phyloP scores from a whole-genome alignment of 2,113 vertebrate genomes.

The Passer montanus region DNA sequence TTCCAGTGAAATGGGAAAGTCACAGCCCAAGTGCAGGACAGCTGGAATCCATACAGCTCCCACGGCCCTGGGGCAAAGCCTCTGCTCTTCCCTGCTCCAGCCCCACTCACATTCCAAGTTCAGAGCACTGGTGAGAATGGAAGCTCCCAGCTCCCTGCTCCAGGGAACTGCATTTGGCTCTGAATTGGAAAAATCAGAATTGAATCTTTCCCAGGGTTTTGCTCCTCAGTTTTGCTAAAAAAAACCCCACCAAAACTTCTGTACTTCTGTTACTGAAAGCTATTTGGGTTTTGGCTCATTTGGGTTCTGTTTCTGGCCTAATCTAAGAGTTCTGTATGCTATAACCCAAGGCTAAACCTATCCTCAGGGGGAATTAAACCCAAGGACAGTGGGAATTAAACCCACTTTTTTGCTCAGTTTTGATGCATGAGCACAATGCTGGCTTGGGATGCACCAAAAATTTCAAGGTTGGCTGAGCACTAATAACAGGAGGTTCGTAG shows the following conservation, averaged over 20 bases:
- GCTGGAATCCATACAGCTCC: not conserved
- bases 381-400: not conserved
- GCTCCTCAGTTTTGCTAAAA: not conserved
- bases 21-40: not conserved
- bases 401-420: not conserved
- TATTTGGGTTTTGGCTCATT: not conserved
- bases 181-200: not conserved
- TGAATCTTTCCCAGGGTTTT: not conserved
- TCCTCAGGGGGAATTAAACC: not conserved
- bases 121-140: accelerated
- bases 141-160: not conserved
- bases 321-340: not conserved
- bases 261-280: not conserved
- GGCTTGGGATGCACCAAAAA: not conserved
- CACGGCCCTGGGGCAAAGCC: not conserved
- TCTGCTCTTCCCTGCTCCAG: not conserved
- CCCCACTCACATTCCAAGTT: not conserved
- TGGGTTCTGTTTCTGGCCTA: not conserved
- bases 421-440: not conserved
- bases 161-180: not conserved
- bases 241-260: too few species aligned
- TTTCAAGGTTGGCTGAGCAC: not conserved
- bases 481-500: not conserved
- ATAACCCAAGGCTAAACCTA: not conserved
- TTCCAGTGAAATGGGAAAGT: not conserved